Conservation (phyloP, 2,113 vertebrate species). For the Mixornis gularis region DNA sequence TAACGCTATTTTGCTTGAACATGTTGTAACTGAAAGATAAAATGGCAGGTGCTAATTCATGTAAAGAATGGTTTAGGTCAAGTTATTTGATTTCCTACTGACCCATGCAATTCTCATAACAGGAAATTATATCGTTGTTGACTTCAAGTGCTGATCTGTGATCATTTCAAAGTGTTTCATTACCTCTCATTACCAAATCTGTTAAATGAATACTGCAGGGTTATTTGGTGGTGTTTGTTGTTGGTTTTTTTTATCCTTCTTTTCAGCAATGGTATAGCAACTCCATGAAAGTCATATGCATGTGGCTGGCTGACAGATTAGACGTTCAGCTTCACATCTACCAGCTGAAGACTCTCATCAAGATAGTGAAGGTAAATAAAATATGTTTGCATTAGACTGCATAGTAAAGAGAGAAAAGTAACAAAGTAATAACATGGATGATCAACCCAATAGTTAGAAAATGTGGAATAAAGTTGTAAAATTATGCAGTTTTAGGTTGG, state of each 20-base stretch:
- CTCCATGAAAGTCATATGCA: slow-evolving; percentile 87
- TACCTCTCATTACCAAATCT: slow-evolving; percentile 76
- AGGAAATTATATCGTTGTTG: slow-evolving; percentile 78
- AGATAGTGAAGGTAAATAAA: slow-evolving; percentile 92
- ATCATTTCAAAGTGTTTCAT: slow-evolving; percentile 74
- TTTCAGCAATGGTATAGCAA: slow-evolving; percentile 92
- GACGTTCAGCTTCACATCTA: slow-evolving; percentile 95
- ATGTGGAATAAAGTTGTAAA: background rate
- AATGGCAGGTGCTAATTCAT: slow-evolving; percentile 69
- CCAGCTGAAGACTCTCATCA: slow-evolving; percentile 97
- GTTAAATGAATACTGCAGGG: slow-evolving; percentile 71
- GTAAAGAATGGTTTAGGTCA: slow-evolving; percentile 73
- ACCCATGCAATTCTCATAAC: slow-evolving; percentile 74
- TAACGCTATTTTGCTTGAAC: slow-evolving; percentile 65
- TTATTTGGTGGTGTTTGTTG: background rate
- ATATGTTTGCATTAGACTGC: background rate
- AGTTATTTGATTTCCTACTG: slow-evolving; percentile 70
- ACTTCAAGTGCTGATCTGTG: slow-evolving; percentile 76
- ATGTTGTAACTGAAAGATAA: slow-evolving; percentile 61
- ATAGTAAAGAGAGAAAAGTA: background rate
- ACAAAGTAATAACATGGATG: background rate
- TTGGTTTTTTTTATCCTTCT: slow-evolving; percentile 5
- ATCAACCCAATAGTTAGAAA: background rate
- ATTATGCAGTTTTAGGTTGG: background rate
- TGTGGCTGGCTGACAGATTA: slow-evolving; percentile 92